Evolutionary conservation across 2,113 vertebrate genomes (phyloP), one percentile per base, ranked within the genome.

Genomic region (Mus pahari): DNA sequence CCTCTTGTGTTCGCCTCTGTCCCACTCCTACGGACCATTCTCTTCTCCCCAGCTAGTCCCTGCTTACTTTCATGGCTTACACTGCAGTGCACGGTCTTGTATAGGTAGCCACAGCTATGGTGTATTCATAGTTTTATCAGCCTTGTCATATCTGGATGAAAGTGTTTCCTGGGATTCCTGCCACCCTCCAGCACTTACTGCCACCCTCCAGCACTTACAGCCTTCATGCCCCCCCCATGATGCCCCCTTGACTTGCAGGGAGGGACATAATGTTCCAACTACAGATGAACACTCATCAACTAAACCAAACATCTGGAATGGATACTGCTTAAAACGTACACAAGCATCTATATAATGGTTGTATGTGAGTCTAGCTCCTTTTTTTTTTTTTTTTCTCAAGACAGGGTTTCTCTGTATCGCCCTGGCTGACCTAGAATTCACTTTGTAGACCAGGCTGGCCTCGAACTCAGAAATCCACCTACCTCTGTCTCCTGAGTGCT

Each of bases 261-360:
- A 39, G n/a, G n/a, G 55, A 28, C 79, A 28, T 62, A 60, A 42
- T 83, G 55, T 60, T 20, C 36, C 79, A 82, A 39, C 36, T 26
- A 82, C 33, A 36, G 22, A 39, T 26, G 22, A n/a, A 39, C 53
- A 39, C 53, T 14, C 22, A 60, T 39, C 79, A 42, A 62, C 55
- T n/a, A 50, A 82, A 36, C 28, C 31, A 36, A 92, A 78, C 92
- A 88, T 97, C 14, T 95, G 48, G 39, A 92, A n/a, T 28, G 42
- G 24, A 45, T 28, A 45, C 42, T 75, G 19, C 39, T 45, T 75
- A 45, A 75, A 75, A 45, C 19, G 5, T 45, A 48, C 78, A 78
- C 66, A 39, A 90, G 45, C 53, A 86, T 78, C 62, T 84, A 13
- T 60, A 36, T 83, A 48, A 92, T 60, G n/a, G 82, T 86, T 50